These are phyloP conservation scores for Limosa lapponica DNA, from an alignment of 2,797 vertebrate species.

Conservation along the genomic window DNA sequence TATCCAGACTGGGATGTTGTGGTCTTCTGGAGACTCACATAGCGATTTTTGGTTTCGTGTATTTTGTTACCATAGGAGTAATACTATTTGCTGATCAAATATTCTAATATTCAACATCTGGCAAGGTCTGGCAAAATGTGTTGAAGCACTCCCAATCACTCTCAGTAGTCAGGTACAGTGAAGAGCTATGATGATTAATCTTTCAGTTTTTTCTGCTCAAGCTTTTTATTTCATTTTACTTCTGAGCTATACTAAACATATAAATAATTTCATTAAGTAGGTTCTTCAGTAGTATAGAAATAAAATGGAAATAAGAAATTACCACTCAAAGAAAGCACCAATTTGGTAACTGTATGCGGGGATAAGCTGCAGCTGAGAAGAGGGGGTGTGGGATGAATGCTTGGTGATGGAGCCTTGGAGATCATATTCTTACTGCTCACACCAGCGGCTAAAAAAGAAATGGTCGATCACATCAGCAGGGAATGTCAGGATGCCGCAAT, in stretches of 20 bases:
- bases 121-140: not conserved
- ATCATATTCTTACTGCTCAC: not conserved
- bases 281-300: not conserved
- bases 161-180: rapidly evolving
- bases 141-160: rapidly evolving
- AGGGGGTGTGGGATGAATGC: not conserved
- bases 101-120: not conserved
- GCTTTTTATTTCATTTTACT: not conserved
- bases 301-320: not conserved
- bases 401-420: not conserved
- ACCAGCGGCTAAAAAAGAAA: not conserved
- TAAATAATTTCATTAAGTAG: not conserved
- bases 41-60: not conserved
- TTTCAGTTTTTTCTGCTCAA: not conserved
- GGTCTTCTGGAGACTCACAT: not conserved
- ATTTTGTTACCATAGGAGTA: not conserved
- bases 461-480: not conserved
- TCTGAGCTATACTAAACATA: not conserved
- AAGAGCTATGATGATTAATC: not conserved
- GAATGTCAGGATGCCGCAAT: not conserved
- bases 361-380: not conserved
- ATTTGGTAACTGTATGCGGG: not conserved
- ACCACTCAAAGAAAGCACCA: rapidly evolving
- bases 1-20: not conserved
- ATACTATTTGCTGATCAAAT: not conserved